A percentile compares a stretch with the other conserved stretches of the same genome.
Conservation (phyloP, 2,797 vertebrate genomes). For the Poliocrania exsul region DNA sequence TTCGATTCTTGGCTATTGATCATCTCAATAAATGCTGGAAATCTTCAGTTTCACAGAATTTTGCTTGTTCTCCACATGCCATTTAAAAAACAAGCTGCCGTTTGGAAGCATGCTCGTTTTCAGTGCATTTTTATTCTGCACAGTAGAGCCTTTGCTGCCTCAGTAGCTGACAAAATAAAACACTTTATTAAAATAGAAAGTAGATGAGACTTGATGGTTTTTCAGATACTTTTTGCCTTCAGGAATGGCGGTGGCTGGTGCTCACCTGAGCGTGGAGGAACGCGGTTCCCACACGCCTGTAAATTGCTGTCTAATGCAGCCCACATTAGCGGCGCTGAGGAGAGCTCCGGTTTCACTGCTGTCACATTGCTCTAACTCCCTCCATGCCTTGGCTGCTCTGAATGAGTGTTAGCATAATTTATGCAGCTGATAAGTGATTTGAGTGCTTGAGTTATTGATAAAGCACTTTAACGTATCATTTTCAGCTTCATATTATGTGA, state of each 20-base stretch:
- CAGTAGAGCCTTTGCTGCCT: background rate
- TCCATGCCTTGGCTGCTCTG: conserved; percentile 77
- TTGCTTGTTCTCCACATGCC: background rate
- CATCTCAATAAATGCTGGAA: background rate
- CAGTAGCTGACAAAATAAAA: background rate
- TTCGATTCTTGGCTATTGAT: background rate
- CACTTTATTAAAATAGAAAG: conserved; percentile 12
- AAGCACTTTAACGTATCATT: conserved; percentile 84
- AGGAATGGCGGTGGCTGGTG: conserved; percentile 80
- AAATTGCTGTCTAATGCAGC: conserved; percentile 84
- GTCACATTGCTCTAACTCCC: conserved; percentile 78
- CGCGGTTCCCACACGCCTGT: conserved; percentile 46
- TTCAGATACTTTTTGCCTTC: conserved; percentile 73
- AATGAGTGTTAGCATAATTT: conserved; percentile 81
- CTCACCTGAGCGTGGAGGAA: conserved; percentile 71
- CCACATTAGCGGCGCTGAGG: conserved; percentile 71
- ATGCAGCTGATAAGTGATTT: conserved; percentile 80
- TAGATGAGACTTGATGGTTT: conserved; percentile 39
- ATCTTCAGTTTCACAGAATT: background rate
- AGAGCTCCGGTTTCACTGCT: conserved; percentile 79
- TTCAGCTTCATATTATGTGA: conserved; percentile 75
- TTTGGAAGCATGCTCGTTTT: background rate
- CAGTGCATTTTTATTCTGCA: background rate
- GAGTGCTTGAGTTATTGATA: conserved; percentile 85
- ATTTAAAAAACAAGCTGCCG: background rate